Evolutionary conservation across 2,888 invertebrate species (phyloP), one percentile per base, ranked within the genome.

Genomic region (Leucophenga montana): DNA sequence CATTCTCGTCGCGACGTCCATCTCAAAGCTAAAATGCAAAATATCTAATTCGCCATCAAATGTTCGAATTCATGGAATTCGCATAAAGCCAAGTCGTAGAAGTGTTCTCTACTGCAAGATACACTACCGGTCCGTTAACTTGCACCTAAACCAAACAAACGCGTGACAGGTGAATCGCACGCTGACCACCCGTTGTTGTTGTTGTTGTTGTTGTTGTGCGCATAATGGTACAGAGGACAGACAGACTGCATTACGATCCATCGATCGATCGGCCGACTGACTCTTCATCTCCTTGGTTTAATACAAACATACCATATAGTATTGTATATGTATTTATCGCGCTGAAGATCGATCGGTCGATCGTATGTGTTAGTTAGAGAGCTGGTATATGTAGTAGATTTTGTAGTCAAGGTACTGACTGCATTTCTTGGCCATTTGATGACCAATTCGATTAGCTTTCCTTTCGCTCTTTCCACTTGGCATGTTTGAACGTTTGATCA

Each of bases 11-110:
- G 59, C 57, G 16, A 54, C 72, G 64, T 73, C 59, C 67, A 71
- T 75, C 74, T 75, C 77, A 74, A 66, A 74, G 76, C 75, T 75
- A 70, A 83, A 80, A 83, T 83, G 80, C 80, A 80, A 80, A 84
- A 84, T 84, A 81, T 81, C 81, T 81, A 81, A 81, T 80, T 75
- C 77, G 75, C 78, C 75, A 82, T 75, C 84, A 82, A 84, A 79
- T 79, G 83, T 81, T 79, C 79, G 79, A 77, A 85, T 85, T 85
- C 85, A 84, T 78, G 83, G 85, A 84, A 84, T 84, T 82, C 82
- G 78, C 76, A 73, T 78, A 75, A 80, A 76, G 74, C 33, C 39
- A 8, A 50, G 50, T 13, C n/a, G 18, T 8, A 50, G 50, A n/a
- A 70, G 69, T 70, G 69, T 59, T 68, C 65, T 18, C 64, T 73